Conservation (phyloP, 2,113 vertebrate genomes). For the Nanorana parkeri region DNA sequence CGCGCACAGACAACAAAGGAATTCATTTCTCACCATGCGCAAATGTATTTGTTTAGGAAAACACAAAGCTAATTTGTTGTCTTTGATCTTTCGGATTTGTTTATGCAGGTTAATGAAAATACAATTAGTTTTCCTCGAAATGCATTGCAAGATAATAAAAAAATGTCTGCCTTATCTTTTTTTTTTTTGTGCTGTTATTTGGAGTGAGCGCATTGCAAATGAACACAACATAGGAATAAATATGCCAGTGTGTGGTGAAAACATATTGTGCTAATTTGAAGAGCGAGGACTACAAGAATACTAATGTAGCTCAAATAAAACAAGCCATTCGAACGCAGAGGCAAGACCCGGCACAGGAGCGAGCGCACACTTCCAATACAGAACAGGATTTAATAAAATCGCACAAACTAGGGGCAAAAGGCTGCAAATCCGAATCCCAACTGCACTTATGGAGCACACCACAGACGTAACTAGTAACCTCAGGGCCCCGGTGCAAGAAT, state of each 20-base stretch:
- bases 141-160: conserved; percentile 38
- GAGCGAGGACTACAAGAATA: neutral
- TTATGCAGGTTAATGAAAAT: conserved; percentile 45
- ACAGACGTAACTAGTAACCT: too few species aligned
- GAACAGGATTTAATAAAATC: too few species aligned
- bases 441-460: too few species aligned
- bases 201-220: neutral
- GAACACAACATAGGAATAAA: conserved; percentile 9
- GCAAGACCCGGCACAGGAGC: neutral
- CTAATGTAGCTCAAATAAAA: neutral
- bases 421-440: too few species aligned
- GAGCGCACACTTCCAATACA: too few species aligned
- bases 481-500: too few species aligned
- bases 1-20: neutral
- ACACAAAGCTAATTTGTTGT: neutral
- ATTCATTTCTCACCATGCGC: neutral
- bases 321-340: neutral
- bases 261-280: conserved; percentile 33
- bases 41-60: neutral
- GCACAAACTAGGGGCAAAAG: too few species aligned
- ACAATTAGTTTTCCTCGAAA: conserved; percentile 43
- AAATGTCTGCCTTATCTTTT: neutral
- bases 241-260: conserved; percentile 7
- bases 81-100: conserved; percentile 40
- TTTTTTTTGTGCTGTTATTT: neutral